A percentile compares a stretch with the other conserved stretches of the same genome.
phyloP scores from a whole-genome alignment of 2,113 vertebrate species.

The Gila orcuttii region DNA sequence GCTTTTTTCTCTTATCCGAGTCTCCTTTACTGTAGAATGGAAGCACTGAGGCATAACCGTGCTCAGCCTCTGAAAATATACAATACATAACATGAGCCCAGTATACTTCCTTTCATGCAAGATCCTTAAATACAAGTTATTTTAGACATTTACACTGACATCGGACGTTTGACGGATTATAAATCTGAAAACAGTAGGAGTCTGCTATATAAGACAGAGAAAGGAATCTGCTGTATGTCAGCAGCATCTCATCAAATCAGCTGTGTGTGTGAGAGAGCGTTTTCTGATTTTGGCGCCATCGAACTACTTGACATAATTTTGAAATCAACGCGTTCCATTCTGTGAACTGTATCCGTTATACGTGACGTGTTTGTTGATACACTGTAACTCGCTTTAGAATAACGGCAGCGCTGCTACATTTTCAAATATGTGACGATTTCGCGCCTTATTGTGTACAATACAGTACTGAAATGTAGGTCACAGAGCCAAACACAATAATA shows the following conservation, averaged over 20 bases:
- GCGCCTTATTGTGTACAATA: constrained; percentile 79
- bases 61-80: constrained; percentile 83
- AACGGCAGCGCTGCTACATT: constrained; percentile 51
- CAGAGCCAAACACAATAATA: constrained; percentile 60
- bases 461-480: constrained; percentile 76
- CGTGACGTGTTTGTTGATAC: neutral
- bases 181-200: neutral
- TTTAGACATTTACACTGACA: constrained; percentile 1
- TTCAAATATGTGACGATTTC: constrained; percentile 77
- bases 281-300: constrained; percentile 77
- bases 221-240: neutral
- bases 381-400: neutral
- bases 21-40: constrained; percentile 71
- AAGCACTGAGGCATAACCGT: constrained; percentile 87
- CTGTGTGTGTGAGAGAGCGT: neutral
- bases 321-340: neutral
- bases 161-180: neutral
- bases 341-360: too few relatives aligned
- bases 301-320: neutral
- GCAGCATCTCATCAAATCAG: neutral
- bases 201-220: neutral
- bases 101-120: neutral
- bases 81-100: neutral
- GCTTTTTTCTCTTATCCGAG: constrained; percentile 74
- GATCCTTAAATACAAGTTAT: neutral